Percentiles rank a stretch among this genome's conserved stretches.
Evolutionary conservation across 2,113 vertebrate species (phyloP).

Genomic region (Speoplatyrhinus poulsoni): DNA sequence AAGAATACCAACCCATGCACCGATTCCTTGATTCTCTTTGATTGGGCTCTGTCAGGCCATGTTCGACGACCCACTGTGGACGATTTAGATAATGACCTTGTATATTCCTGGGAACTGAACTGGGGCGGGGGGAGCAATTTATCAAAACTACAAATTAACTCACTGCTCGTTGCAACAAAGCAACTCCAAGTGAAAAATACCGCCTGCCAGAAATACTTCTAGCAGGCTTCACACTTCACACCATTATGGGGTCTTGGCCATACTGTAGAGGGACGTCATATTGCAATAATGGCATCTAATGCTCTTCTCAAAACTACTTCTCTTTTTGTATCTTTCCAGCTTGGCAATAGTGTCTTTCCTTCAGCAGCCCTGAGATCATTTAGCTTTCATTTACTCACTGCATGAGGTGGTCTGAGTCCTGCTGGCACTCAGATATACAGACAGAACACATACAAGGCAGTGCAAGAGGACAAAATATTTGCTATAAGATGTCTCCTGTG

Average conservation of each 20-base stretch:
- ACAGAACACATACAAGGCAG: conserved; percentile 40
- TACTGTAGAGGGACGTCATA: conserved; percentile 25
- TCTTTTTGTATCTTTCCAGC: conserved; percentile 41
- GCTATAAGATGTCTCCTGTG: conserved; percentile 27
- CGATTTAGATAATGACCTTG: conserved; percentile 21
- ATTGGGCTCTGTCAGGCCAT: conserved; percentile 10
- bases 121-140: too few relatives aligned
- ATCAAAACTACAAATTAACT: too few relatives aligned
- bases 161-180: too few relatives aligned
- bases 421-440: conserved; percentile 26
- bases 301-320: conserved; percentile 39
- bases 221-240: conserved; percentile 42
- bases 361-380: conserved; percentile 58
- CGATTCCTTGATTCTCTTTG: conserved; percentile 12
- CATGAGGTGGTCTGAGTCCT: conserved; percentile 59
- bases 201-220: conserved; percentile 2
- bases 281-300: conserved; percentile 60
- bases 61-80: neutral
- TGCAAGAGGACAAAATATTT: conserved; percentile 44
- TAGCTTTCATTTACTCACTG: conserved; percentile 68
- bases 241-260: conserved; percentile 51
- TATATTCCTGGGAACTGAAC: neutral
- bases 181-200: too few relatives aligned
- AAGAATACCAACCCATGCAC: conserved; percentile 7
- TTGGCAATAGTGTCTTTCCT: conserved; percentile 60